Percentiles rank a stretch among this genome's conserved stretches.
Conservation (phyloP, 1,140 invertebrate genomes). For the Penaeus chinensis region DNA sequence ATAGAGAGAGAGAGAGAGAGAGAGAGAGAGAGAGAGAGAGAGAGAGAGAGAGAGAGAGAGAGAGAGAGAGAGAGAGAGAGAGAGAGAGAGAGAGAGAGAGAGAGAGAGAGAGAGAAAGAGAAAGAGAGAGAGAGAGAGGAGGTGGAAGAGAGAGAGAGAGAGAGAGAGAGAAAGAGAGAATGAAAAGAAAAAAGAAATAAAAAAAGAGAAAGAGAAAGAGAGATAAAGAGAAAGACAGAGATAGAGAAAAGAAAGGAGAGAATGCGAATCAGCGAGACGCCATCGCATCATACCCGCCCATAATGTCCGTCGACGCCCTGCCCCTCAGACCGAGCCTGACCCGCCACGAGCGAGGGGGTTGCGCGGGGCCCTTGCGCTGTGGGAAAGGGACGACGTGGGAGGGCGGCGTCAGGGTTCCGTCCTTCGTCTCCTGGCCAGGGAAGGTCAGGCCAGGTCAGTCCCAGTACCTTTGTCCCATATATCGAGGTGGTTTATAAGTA, state of each 20-base stretch:
- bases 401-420: conserved; percentile 63
- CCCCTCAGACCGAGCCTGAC: conserved; percentile 54
- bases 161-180: no score
- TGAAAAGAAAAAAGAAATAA: neutral
- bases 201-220: neutral
- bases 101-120: no score
- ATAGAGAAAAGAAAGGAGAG: no score
- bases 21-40: no score
- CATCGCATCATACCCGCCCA: no score
- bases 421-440: conserved; percentile 56
- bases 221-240: neutral
- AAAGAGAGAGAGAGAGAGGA: no score
- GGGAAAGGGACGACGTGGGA: conserved; percentile 64
- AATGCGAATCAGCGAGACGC: no score
- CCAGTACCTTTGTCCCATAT: neutral
- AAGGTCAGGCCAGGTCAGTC: conserved; percentile 42
- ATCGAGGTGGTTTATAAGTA: neutral
- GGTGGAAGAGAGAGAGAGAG: no score
- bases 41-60: no score
- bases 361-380: conserved; percentile 61
- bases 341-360: conserved; percentile 59
- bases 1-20: no score
- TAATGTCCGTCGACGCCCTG: neutral
- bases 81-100: no score
- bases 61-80: no score